phyloP scores from a whole-genome alignment of 2,113 vertebrate species.

The Raphicerus campestris region DNA sequence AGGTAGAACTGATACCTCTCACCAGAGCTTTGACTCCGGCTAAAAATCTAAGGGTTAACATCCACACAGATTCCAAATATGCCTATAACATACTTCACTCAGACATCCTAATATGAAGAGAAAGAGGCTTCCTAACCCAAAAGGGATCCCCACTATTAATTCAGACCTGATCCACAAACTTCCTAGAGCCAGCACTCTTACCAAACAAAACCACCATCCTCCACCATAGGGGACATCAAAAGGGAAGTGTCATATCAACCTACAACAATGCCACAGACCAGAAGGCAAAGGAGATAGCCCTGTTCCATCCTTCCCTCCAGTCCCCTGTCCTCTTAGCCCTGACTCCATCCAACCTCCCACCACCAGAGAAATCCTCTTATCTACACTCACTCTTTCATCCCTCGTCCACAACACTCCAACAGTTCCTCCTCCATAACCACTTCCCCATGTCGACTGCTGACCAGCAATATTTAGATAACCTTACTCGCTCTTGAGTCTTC shows the following conservation, averaged over 20 bases:
- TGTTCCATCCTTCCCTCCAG: background rate
- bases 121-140: background rate
- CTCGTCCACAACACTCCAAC: background rate
- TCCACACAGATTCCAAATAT: background rate
- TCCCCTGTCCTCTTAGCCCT: background rate
- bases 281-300: background rate
- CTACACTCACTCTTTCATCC: background rate
- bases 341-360: background rate
- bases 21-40: background rate
- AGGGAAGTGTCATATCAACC: background rate
- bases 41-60: background rate
- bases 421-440: background rate
- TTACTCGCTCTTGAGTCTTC: background rate
- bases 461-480: background rate
- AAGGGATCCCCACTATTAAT: background rate
- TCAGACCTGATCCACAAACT: background rate
- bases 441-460: background rate
- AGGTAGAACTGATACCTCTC: background rate
- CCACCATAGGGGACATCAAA: background rate
- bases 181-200: background rate
- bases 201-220: background rate
- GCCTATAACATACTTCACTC: background rate
- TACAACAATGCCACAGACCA: background rate
- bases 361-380: background rate
- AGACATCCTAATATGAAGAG: background rate